Conservation (phyloP, 2,113 vertebrate species). For the Axis porcinus region DNA sequence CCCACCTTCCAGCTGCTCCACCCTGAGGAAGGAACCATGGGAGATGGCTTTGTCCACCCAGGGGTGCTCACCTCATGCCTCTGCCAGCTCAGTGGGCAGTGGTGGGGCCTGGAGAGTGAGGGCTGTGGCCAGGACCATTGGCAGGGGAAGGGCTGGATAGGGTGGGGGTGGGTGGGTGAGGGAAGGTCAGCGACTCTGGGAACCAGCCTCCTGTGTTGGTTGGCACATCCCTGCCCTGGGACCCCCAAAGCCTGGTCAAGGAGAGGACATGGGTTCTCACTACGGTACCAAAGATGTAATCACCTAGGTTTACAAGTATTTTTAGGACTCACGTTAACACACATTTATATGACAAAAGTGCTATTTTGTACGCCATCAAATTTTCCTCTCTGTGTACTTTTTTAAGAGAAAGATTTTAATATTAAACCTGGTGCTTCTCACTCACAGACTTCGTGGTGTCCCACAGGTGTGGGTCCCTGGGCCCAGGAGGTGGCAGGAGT, state of each 20-base stretch:
- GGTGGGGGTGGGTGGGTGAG: not conserved
- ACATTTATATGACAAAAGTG: slow-evolving; percentile 79
- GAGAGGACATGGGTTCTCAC: slow-evolving; percentile 22
- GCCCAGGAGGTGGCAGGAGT: too few species aligned
- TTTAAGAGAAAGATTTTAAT: slow-evolving; percentile 80
- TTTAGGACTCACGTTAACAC: slow-evolving; percentile 79
- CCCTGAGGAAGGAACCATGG: not conserved
- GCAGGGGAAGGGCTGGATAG: not conserved
- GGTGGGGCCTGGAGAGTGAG: not conserved
- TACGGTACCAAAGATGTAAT: slow-evolving; percentile 84
- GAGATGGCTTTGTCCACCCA: not conserved
- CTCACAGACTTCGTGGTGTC: not conserved
- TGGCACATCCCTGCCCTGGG: not conserved
- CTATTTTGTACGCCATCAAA: slow-evolving; percentile 81
- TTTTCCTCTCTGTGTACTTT: slow-evolving; percentile 74
- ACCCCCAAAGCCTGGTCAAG: not conserved
- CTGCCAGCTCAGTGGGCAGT: not conserved
- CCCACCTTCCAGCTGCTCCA: not conserved
- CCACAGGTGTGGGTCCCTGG: not conserved
- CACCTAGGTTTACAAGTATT: slow-evolving; percentile 82
- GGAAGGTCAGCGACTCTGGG: not conserved
- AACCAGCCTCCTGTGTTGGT: not conserved
- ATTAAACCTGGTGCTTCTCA: slow-evolving; percentile 83
- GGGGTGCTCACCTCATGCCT: not conserved
- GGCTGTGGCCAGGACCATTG: not conserved